Conservation (phyloP, 2,797 vertebrate genomes). For the Yasuhikotakia modesta region DNA sequence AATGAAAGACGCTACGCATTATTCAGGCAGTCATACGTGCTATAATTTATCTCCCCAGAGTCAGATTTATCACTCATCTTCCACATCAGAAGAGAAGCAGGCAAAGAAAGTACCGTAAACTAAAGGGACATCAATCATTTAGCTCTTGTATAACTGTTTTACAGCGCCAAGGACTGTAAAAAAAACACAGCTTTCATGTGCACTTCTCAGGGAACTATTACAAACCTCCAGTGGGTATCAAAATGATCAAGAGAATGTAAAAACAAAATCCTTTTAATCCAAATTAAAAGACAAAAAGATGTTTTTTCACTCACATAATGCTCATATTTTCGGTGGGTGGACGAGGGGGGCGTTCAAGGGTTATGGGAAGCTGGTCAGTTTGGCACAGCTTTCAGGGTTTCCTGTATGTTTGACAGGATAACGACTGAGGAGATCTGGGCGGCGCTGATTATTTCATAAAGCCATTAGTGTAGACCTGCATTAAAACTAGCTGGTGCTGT, state of each 20-base stretch:
- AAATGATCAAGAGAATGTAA: constrained; percentile 19
- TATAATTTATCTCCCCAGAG: neutral
- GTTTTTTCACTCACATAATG: constrained; percentile 7
- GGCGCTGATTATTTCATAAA: constrained; percentile 43
- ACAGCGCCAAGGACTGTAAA: constrained; percentile 20
- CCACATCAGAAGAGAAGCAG: neutral
- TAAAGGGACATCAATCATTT: constrained; percentile 19
- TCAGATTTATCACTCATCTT: constrained; percentile 11
- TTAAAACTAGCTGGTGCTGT: constrained; percentile 50
- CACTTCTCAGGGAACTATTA: neutral
- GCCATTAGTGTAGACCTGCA: constrained; percentile 50
- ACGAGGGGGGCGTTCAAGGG: neutral
- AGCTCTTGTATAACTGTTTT: constrained; percentile 18
- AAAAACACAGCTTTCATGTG: constrained; percentile 11
- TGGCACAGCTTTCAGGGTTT: constrained; percentile 21
- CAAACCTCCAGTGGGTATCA: constrained; percentile 6
- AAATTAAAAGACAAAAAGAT: neutral
- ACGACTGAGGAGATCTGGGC: constrained; percentile 16
- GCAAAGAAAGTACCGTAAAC: constrained; percentile 4
- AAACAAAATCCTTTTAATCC: neutral
- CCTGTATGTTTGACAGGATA: constrained; percentile 30
- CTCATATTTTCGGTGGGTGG: neutral
- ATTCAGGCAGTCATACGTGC: neutral
- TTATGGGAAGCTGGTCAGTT: constrained; percentile 33
- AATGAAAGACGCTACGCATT: neutral